Evolutionary conservation across 2,888 invertebrate genomes (phyloP).

Genomic region (Tenthredo distinguenda): DNA sequence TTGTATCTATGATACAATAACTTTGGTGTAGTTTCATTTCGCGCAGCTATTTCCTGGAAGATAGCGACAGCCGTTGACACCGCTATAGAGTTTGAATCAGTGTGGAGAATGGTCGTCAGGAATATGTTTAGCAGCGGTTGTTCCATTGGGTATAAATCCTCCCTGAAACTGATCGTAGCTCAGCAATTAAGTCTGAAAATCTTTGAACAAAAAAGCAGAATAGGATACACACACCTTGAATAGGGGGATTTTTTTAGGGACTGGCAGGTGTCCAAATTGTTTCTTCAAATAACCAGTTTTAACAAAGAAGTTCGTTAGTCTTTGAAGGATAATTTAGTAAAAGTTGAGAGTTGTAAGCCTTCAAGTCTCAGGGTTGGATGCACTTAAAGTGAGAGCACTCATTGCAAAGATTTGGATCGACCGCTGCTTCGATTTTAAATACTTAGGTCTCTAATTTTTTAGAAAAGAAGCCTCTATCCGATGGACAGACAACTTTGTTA

Average conservation of each 20-base stretch:
- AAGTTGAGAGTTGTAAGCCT: no score
- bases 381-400: no score
- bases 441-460: no score
- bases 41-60: conserved; percentile 81
- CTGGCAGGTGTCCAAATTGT: no score
- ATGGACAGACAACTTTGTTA: not conserved
- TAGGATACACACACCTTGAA: no score
- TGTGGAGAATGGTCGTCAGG: conserved; percentile 80
- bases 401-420: no score
- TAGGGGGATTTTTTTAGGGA: no score
- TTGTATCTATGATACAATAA: conserved; percentile 83
- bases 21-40: conserved; percentile 80
- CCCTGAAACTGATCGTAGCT: conserved; percentile 27
- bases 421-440: no score
- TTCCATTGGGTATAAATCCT: conserved; percentile 24
- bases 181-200: not conserved
- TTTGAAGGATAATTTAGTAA: no score
- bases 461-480: not conserved
- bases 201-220: not conserved
- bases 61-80: conserved; percentile 81
- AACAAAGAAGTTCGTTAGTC: no score
- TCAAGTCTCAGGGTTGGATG: no score
- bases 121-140: conserved; percentile 81
- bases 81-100: conserved; percentile 80
- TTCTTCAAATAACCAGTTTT: no score